These are phyloP conservation scores for Pterocles burchelli DNA, from an alignment of 2,113 vertebrate species.

Conservation along the genomic window DNA sequence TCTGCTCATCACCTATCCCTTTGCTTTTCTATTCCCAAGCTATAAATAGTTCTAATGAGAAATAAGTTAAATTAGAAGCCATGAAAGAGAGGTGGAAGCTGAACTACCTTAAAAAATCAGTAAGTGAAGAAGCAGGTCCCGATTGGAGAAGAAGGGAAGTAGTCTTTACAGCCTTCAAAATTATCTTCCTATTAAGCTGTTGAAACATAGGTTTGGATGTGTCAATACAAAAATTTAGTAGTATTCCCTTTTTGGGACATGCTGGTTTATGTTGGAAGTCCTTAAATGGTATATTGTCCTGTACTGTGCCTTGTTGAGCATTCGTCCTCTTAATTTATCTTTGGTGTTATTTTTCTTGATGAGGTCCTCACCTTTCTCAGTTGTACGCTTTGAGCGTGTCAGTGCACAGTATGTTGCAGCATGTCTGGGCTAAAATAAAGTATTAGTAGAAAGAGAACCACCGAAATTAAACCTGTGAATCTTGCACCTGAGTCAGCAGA, in stretches of 20 bases:
- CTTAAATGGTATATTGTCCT: neutral
- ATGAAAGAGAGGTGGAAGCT: neutral
- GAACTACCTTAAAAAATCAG: neutral
- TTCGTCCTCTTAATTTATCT: neutral
- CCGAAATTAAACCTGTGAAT: neutral
- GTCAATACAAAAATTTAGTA: neutral
- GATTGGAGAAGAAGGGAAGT: neutral
- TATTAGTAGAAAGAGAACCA: neutral
- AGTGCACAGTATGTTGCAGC: neutral
- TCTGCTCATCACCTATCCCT: neutral
- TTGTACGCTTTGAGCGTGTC: rapidly evolving
- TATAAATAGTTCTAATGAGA: neutral
- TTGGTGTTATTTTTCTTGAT: neutral
- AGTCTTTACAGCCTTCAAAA: neutral
- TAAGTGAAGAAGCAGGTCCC: neutral
- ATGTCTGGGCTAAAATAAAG: neutral
- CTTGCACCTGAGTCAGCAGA: neutral
- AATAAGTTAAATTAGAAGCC: neutral
- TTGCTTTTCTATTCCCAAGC: neutral
- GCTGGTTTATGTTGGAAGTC: neutral
- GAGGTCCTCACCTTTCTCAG: neutral
- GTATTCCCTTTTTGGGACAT: neutral
- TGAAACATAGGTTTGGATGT: neutral
- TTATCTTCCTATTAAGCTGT: neutral
- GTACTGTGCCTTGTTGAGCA: neutral